Conservation (phyloP, 2,797 vertebrate species). For the Toxotes lorentzi region DNA sequence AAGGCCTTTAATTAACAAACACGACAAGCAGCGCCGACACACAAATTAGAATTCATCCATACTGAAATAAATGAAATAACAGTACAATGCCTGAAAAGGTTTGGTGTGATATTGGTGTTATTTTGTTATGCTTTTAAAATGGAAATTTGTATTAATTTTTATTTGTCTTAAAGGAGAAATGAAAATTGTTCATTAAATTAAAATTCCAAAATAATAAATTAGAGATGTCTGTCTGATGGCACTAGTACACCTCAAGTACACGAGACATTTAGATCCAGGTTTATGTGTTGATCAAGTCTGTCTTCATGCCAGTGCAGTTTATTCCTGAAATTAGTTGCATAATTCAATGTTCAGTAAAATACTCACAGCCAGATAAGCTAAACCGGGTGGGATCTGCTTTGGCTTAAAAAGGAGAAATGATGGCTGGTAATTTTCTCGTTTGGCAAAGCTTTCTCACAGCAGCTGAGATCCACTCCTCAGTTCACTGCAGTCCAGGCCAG, state of each 20-base stretch:
- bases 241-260: not conserved
- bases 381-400: slow-evolving; percentile 7
- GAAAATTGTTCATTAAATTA: too few species aligned
- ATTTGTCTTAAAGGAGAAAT: not conserved
- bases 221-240: not conserved
- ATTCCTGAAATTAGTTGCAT: not conserved
- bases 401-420: slow-evolving; percentile 41
- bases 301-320: not conserved
- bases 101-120: not conserved
- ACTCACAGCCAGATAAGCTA: not conserved
- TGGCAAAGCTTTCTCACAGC: slow-evolving; percentile 16
- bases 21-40: slow-evolving; percentile 24
- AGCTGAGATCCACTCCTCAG: slow-evolving; percentile 7
- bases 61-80: not conserved
- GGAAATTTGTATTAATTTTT: too few species aligned
- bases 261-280: not conserved
- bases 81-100: not conserved
- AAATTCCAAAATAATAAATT: not conserved
- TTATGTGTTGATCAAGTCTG: not conserved
- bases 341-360: not conserved
- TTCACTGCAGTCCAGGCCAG: slow-evolving; percentile 25
- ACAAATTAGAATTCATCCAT: slow-evolving; percentile 31
- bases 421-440: slow-evolving; percentile 34
- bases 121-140: not conserved
- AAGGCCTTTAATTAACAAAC: slow-evolving; percentile 53